Evolutionary conservation across 2,113 vertebrate species (phyloP).

Genomic region (Aramus guarauna): DNA sequence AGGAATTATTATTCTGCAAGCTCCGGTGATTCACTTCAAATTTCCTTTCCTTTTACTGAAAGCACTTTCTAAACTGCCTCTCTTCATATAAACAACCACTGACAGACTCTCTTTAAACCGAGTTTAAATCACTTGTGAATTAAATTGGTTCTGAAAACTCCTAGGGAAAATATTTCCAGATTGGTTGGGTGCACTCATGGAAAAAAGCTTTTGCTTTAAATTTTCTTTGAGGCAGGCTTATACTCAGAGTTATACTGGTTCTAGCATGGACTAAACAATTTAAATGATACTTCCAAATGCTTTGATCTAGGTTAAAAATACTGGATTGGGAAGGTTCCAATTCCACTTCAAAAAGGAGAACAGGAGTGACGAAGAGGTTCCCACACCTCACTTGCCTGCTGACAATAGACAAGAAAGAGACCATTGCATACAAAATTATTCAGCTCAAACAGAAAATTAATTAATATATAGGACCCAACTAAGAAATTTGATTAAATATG

Average conservation of each 20-base stretch:
- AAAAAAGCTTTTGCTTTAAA: neutral
- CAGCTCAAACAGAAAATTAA: neutral
- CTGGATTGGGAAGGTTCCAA: neutral
- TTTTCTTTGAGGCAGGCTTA: neutral
- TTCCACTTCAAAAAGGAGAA: neutral
- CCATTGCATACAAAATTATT: neutral
- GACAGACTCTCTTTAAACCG: neutral
- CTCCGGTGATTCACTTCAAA: conserved; percentile 41
- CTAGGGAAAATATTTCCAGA: neutral
- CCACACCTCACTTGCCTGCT: neutral
- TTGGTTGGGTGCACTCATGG: neutral
- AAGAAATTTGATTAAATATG: neutral
- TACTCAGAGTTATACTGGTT: neutral
- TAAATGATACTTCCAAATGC: neutral
- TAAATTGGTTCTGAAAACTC: neutral
- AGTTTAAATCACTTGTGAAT: neutral
- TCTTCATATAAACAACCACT: conserved; percentile 38
- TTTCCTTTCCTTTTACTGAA: conserved; percentile 51
- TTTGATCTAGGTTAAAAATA: neutral
- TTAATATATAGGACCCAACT: neutral
- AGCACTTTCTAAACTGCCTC: conserved; percentile 58
- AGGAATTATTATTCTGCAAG: conserved; percentile 53
- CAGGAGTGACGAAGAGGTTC: neutral
- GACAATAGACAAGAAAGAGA: neutral
- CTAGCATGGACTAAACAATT: neutral